Conservation (phyloP, 2,888 invertebrate genomes). For the Pristionchus japonicus region DNA sequence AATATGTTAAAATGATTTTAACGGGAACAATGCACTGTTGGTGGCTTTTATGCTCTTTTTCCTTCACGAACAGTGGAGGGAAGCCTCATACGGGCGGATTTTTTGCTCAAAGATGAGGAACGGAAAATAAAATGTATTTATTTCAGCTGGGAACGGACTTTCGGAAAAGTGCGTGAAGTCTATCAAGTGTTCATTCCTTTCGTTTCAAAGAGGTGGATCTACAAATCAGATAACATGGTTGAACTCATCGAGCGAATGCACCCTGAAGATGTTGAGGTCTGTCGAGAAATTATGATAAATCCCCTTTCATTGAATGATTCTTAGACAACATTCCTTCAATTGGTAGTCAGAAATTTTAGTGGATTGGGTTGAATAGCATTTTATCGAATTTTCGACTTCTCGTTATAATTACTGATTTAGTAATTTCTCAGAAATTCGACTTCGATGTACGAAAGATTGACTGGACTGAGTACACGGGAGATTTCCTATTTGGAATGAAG, state of each 20-base stretch:
- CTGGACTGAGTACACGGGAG: neutral
- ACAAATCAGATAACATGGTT: neutral
- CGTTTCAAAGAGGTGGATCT: slow-evolving; percentile 16
- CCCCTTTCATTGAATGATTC: too few relatives aligned
- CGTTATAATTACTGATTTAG: neutral
- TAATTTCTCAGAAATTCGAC: neutral
- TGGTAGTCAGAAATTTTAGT: neutral
- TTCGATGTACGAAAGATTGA: slow-evolving; percentile 38
- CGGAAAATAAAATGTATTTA: neutral
- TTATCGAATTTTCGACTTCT: neutral
- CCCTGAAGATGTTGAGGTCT: neutral
- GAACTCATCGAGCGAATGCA: slow-evolving; percentile 19
- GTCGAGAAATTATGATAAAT: too few relatives aligned
- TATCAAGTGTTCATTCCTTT: slow-evolving; percentile 16
- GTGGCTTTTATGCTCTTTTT: too few relatives aligned
- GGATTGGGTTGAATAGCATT: neutral
- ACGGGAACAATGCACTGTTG: too few relatives aligned
- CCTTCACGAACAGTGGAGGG: too few relatives aligned
- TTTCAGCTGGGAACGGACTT: slow-evolving; percentile 14
- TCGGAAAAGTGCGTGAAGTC: slow-evolving; percentile 5
- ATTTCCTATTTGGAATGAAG: slow-evolving; percentile 19
- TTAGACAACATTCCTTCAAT: too few relatives aligned
- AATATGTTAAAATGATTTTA: too few relatives aligned
- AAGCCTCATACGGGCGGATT: too few relatives aligned
- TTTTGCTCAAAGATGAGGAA: neutral